Conservation (phyloP, 2,113 vertebrate genomes). For the Parotia lawesii region DNA sequence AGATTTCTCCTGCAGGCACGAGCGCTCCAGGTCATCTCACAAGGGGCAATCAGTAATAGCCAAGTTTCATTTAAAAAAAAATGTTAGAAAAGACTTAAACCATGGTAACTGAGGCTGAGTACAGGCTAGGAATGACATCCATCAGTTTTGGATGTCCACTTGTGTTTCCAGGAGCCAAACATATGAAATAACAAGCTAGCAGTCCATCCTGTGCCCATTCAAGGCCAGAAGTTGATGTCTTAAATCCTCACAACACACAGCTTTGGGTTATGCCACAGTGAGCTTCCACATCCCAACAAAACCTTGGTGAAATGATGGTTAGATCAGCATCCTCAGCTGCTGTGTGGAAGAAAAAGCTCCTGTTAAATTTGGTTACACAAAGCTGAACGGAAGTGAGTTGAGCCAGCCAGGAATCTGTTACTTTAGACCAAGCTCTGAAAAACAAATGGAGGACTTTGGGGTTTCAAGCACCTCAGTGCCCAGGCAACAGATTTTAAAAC, state of each 20-base stretch:
- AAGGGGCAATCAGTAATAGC: neutral
- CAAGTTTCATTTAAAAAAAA: neutral
- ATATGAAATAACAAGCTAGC: neutral
- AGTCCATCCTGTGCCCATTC: neutral
- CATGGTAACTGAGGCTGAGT: neutral
- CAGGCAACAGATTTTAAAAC: neutral
- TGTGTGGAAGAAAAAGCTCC: neutral
- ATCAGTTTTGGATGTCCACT: neutral
- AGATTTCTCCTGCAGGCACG: neutral
- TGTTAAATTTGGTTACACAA: neutral
- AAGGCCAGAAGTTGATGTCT: neutral
- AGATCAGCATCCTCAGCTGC: neutral
- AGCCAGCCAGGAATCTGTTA: neutral
- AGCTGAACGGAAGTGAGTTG: neutral
- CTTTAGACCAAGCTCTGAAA: neutral
- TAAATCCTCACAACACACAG: neutral
- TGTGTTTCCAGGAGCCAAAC: neutral
- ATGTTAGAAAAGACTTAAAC: neutral
- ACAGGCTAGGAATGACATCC: neutral
- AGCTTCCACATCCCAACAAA: neutral
- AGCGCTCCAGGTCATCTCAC: neutral
- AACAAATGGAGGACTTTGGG: neutral
- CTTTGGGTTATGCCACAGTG: neutral
- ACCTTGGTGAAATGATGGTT: neutral
- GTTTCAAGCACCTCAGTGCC: neutral